A percentile compares a stretch with the other conserved stretches of the same genome.
phyloP scores from a whole-genome alignment of 2,888 invertebrate species.

The Melanostoma mellinum region DNA sequence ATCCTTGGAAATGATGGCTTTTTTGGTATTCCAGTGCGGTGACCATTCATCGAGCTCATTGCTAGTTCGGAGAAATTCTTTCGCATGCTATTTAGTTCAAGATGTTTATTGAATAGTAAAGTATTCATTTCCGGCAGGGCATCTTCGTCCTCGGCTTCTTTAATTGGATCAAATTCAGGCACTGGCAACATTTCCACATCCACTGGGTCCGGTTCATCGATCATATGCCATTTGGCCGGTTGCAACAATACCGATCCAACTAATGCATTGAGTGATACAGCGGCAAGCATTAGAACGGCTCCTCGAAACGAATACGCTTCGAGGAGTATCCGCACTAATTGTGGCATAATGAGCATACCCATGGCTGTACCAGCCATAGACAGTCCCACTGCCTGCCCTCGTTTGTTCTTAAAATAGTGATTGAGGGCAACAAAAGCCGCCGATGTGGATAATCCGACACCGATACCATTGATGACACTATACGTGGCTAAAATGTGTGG shows the following conservation, averaged over 20 bases:
- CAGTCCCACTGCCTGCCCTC: conserved; percentile 90
- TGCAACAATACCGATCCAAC: conserved; percentile 87
- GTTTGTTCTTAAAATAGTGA: conserved; percentile 89
- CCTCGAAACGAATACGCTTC: conserved; percentile 87
- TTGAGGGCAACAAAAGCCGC: conserved; percentile 91
- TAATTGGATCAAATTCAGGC: conserved; percentile 86
- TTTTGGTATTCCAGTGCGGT: conserved; percentile 79
- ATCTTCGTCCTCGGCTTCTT: conserved; percentile 85
- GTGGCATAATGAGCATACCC: conserved; percentile 91
- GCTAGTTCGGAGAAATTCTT: conserved; percentile 82
- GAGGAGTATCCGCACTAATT: conserved; percentile 86
- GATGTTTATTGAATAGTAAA: conserved; percentile 79
- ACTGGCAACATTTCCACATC: conserved; percentile 80
- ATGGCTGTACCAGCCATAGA: conserved; percentile 91
- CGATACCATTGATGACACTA: conserved; percentile 90
- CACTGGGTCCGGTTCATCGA: conserved; percentile 79
- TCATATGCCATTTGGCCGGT: conserved; percentile 88
- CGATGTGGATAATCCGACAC: conserved; percentile 89
- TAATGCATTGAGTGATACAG: conserved; percentile 86
- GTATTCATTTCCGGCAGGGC: conserved; percentile 81
- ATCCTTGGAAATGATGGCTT: conserved; percentile 82
- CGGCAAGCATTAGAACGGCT: conserved; percentile 87
- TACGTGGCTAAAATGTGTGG: conserved; percentile 88
- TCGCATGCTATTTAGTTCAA: conserved; percentile 78
- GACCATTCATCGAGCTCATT: conserved; percentile 80